Conservation (phyloP, 2,888 invertebrate species). For the Ethmia dodecea region DNA sequence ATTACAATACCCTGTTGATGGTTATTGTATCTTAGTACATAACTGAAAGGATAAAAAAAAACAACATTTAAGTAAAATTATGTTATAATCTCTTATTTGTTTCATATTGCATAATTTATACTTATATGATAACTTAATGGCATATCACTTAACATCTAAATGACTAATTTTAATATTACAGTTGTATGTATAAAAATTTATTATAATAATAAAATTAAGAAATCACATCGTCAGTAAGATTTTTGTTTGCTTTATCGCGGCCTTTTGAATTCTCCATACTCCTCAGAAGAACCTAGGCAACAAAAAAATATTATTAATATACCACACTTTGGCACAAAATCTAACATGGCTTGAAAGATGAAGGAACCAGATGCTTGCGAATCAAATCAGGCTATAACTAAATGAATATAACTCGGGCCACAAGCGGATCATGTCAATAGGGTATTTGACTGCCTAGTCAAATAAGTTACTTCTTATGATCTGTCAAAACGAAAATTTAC, state of each 20-base stretch:
- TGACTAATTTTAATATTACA: constrained; percentile 58
- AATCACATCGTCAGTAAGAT: constrained; percentile 69
- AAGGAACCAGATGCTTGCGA: no score
- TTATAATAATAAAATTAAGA: constrained; percentile 42
- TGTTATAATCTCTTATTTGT: constrained; percentile 19
- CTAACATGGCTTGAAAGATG: no score
- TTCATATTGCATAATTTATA: constrained; percentile 23
- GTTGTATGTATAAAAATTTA: constrained; percentile 34
- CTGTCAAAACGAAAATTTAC: no score
- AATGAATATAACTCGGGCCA: no score
- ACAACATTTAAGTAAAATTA: neutral
- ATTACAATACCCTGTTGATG: no score
- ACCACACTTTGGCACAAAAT: no score
- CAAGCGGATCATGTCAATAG: no score
- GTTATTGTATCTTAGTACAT: no score
- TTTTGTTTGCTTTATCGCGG: constrained; percentile 54
- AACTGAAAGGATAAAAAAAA: neutral
- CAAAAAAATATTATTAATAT: constrained; percentile 9
- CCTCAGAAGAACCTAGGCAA: constrained; percentile 67
- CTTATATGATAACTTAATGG: constrained; percentile 33
- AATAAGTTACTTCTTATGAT: no score
- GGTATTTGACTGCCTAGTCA: no score
- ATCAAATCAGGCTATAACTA: no score
- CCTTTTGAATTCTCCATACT: constrained; percentile 66
- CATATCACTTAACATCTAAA: constrained; percentile 54